phyloP scores from a whole-genome alignment of 2,888 invertebrate species.

The Embidobia sp. region DNA sequence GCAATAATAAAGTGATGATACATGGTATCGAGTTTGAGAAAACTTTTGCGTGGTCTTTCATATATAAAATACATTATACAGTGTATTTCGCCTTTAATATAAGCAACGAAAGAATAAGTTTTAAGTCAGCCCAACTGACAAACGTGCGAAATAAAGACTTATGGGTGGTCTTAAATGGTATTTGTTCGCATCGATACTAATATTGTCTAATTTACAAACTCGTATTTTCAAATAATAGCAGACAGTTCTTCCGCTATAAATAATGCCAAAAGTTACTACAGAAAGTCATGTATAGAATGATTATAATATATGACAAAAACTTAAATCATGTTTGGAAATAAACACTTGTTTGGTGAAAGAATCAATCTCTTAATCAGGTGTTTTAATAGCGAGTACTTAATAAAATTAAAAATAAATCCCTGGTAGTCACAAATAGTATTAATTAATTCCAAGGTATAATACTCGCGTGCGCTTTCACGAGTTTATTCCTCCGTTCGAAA shows the following conservation, averaged over 20 bases:
- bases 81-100: too few relatives aligned
- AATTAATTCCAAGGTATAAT: slow-evolving; percentile 52
- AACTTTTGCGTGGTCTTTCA: too few relatives aligned
- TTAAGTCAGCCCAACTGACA: too few relatives aligned
- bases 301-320: too few relatives aligned
- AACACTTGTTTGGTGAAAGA: background rate
- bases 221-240: slow-evolving; percentile 7
- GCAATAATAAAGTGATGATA: too few relatives aligned
- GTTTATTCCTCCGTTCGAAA: slow-evolving; percentile 48
- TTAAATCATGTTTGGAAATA: background rate
- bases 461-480: slow-evolving; percentile 44
- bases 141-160: slow-evolving; percentile 12
- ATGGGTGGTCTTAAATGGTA: too few relatives aligned
- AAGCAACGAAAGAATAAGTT: too few relatives aligned
- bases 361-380: slow-evolving; percentile 12
- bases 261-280: too few relatives aligned
- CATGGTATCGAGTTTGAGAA: too few relatives aligned
- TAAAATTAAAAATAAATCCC: slow-evolving; percentile 40
- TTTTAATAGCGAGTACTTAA: slow-evolving; percentile 4
- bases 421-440: slow-evolving; percentile 21
- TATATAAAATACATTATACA: too few relatives aligned
- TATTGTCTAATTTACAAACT: slow-evolving; percentile 4
- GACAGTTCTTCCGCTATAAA: slow-evolving; percentile 2
- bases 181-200: slow-evolving; percentile 1
- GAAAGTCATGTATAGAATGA: too few relatives aligned